phyloP scores from a whole-genome alignment of 1,140 invertebrate genomes.

The Akabosia matsudoensis region DNA sequence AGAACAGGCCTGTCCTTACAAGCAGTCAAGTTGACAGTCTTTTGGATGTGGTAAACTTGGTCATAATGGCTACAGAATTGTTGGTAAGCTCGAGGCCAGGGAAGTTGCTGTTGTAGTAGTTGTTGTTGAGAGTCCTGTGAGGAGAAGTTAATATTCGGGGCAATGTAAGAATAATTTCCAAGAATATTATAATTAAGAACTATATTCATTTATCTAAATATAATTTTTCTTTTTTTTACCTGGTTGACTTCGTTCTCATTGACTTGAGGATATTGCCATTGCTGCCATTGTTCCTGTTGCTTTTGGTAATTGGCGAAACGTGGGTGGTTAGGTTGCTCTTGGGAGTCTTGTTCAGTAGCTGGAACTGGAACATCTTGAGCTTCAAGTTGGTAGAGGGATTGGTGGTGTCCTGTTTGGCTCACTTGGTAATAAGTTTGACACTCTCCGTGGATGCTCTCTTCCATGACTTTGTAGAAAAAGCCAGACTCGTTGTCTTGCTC shows the following conservation, averaged over 20 bases:
- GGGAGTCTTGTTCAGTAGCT: not conserved
- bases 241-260: not conserved
- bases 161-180: no score
- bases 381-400: conserved; percentile 34
- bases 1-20: conserved; percentile 46
- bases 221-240: not conserved
- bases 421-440: conserved; percentile 45
- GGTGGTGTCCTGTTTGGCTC: conserved; percentile 39
- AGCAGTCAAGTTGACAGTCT: conserved; percentile 47
- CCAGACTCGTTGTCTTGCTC: conserved; percentile 38
- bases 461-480: conserved; percentile 43
- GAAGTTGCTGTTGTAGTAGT: conserved; percentile 23
- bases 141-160: no score
- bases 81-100: conserved; percentile 42
- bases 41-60: conserved; percentile 47
- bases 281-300: not conserved
- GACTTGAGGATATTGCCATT: not conserved
- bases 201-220: not conserved
- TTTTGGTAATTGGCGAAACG: not conserved
- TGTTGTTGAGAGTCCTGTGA: not conserved
- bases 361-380: conserved; percentile 23
- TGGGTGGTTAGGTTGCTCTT: not conserved
- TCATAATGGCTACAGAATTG: conserved; percentile 43
- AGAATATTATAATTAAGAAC: no score
- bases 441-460: conserved; percentile 41